Base-by-base conservation (phyloP, 2,888 invertebrate species). In the Protophormia terraenovae region DNA sequence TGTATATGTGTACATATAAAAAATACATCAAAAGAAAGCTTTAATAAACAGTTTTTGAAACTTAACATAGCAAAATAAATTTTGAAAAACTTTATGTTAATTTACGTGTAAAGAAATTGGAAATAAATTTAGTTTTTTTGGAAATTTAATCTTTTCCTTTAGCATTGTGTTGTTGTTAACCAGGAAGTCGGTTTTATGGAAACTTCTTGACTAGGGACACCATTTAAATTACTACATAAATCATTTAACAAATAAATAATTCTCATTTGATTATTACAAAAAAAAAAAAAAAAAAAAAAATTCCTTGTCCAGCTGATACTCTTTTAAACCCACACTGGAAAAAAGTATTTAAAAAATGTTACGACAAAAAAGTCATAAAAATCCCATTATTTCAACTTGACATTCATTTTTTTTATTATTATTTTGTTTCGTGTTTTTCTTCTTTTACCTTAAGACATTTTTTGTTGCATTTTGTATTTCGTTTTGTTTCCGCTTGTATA, bases 361-460 rank as follows among this genome's bases (percentile, higher is more conserved):
- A 50, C 35, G 47, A 47, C 32, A 62, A 50, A 87, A 86, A 83
- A 89, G 83, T 84, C 83, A 83, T 86, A 83, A 87, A 88, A 87
- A 83, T 86, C 83, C 84, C 87, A 86, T 50, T 67, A 85, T 73
- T 85, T 84, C 76, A 81, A 71, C 71, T 75, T 81, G 87, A 86
- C 87, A 88, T 87, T 87, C 78, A 88, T 79, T 86, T 69, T 72
- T 32, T 50, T n/a, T n/a, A n/a, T n/a, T n/a, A n/a, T n/a, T n/a
- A n/a, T n/a, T n/a, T n/a, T n/a, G n/a, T n/a, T 27, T 58, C 14
- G 6, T 24, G 35, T 16, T 27, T 67, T 80, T 47, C 14, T 27
- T 14, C 14, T 62, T 60, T n/a, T n/a, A 8, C 3, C 38, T 38
- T 50, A 12, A n/a, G 50, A 19, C 7, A 14, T 67, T 16, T 66